phyloP scores from a whole-genome alignment of 1,140 invertebrate genomes.

The Drosophila takahashii region DNA sequence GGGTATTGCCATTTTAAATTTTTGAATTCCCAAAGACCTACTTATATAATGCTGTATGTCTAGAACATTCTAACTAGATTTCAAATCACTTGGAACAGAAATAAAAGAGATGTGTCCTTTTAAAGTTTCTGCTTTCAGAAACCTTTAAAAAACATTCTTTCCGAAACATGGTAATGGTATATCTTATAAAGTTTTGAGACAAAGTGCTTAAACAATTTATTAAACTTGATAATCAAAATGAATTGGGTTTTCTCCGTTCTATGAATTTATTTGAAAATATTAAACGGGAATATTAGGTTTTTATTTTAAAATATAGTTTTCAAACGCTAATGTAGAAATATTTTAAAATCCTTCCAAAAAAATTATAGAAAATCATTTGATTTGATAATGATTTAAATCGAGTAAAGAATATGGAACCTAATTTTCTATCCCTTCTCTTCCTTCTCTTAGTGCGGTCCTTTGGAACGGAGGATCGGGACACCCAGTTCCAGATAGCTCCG shows the following conservation, averaged over 20 bases:
- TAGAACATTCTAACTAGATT: not conserved
- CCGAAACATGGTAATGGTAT: too few relatives aligned
- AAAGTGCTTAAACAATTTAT: too few relatives aligned
- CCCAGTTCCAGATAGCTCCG: conserved; percentile 96
- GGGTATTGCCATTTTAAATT: not conserved
- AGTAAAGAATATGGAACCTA: not conserved
- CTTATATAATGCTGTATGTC: not conserved
- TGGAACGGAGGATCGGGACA: conserved; percentile 98
- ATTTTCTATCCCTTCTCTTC: not conserved
- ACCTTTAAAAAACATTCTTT: not conserved
- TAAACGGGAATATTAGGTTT: too few relatives aligned
- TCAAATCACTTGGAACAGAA: not conserved
- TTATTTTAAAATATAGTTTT: too few relatives aligned
- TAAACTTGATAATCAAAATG: too few relatives aligned
- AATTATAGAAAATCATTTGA: too few relatives aligned
- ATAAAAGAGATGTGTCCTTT: not conserved
- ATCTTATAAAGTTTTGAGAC: too few relatives aligned
- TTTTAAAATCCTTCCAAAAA: too few relatives aligned
- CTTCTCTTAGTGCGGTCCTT: conserved; percentile 94
- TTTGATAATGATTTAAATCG: not conserved
- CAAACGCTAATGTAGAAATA: too few relatives aligned
- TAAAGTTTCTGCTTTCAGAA: not conserved
- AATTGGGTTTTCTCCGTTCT: too few relatives aligned
- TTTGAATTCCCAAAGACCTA: not conserved
- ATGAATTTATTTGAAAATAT: too few relatives aligned